These are phyloP conservation scores for Nycticebus coucang DNA, from an alignment of 2,113 vertebrate species.

Conservation along the genomic window DNA sequence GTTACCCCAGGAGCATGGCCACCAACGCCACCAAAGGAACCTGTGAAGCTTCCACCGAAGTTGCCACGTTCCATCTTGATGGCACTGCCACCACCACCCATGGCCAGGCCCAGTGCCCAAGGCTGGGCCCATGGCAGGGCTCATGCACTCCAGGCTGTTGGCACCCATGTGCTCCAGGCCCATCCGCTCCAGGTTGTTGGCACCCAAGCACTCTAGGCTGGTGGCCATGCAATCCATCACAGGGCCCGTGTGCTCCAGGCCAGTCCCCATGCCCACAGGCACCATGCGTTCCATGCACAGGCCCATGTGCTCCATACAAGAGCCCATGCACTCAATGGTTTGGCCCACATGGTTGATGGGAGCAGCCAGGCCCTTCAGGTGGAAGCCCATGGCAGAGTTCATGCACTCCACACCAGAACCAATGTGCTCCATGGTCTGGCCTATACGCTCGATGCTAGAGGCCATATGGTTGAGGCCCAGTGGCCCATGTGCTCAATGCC, in stretches of 20 bases:
- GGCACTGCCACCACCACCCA: constrained; percentile 84
- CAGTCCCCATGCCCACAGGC: no score
- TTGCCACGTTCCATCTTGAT: constrained; percentile 94
- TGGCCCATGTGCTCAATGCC: constrained; percentile 91
- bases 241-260: no score
- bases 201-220: no score
- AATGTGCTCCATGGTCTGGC: constrained; percentile 91
- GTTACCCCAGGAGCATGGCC: constrained; percentile 91
- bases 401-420: constrained; percentile 92
- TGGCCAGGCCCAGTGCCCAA: constrained; percentile 90
- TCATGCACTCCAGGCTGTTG: constrained; percentile 90
- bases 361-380: constrained; percentile 92
- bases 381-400: constrained; percentile 92
- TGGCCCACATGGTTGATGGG: constrained; percentile 92
- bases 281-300: constrained; percentile 34
- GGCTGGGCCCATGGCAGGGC: constrained; percentile 90
- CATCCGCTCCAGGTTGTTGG: no score
- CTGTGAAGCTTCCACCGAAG: constrained; percentile 93
- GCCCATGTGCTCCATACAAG: constrained; percentile 84
- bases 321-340: constrained; percentile 76
- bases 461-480: constrained; percentile 93
- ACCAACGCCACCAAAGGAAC: constrained; percentile 89
- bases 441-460: constrained; percentile 91
- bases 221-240: no score
- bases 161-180: constrained; percentile 89